Percentiles rank a stretch among this genome's conserved stretches.
Conservation (phyloP, 2,797 vertebrate genomes). For the Carapus acus region DNA sequence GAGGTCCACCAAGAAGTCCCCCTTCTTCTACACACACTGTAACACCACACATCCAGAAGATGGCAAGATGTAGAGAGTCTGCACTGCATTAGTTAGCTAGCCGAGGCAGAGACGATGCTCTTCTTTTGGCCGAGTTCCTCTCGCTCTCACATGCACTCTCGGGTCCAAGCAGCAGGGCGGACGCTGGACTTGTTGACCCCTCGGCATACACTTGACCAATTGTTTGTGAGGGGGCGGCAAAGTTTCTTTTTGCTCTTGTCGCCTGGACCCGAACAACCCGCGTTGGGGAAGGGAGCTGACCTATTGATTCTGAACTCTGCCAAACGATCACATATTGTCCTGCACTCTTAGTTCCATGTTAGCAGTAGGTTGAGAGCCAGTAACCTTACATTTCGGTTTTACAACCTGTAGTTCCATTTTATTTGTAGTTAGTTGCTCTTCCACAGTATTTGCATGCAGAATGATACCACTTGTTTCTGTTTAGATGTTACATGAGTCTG, state of each 20-base stretch:
- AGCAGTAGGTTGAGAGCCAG: slow-evolving; percentile 48
- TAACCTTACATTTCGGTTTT: slow-evolving; percentile 54
- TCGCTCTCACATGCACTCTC: slow-evolving; percentile 1
- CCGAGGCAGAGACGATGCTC: slow-evolving; percentile 40
- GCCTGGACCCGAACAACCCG: slow-evolving; percentile 42
- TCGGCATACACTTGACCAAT: slow-evolving; percentile 73
- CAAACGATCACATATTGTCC: slow-evolving; percentile 55
- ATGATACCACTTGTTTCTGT: slow-evolving; percentile 22
- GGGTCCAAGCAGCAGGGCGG: slow-evolving; percentile 45
- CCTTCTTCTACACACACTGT: slow-evolving; percentile 81
- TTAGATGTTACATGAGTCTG: slow-evolving; percentile 23
- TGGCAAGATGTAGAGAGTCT: slow-evolving; percentile 44
- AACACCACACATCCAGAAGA: slow-evolving; percentile 53
- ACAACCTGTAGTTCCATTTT: slow-evolving; percentile 36
- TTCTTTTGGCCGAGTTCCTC: slow-evolving; percentile 55
- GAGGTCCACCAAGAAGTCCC: slow-evolving; percentile 77
- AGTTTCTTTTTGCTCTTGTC: slow-evolving; percentile 19
- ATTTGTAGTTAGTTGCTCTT: slow-evolving; percentile 51
- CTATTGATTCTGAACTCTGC: slow-evolving; percentile 45
- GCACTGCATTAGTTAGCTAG: slow-evolving; percentile 63
- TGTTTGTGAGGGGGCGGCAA: slow-evolving; percentile 68
- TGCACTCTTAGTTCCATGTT: slow-evolving; percentile 49
- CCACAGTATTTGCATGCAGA: slow-evolving; percentile 53
- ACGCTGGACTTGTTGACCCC: slow-evolving; percentile 15
- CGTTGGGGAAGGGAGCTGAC: slow-evolving; percentile 21